Base-by-base conservation (phyloP, 2,888 invertebrate species). In the Oasisia sp. region DNA sequence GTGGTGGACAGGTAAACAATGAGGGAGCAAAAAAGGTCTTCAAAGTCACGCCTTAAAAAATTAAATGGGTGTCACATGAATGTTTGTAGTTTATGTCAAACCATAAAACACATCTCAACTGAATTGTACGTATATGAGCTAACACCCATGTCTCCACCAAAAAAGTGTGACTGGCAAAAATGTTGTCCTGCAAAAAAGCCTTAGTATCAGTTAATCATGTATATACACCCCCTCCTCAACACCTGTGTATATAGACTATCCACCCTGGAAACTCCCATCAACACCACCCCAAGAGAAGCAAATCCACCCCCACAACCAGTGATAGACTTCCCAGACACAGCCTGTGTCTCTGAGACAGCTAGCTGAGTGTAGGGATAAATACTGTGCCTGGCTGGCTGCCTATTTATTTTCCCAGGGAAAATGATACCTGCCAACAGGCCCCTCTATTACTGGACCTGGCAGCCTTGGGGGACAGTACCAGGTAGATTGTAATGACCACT, bases 401-500 rank as follows among this genome's bases (percentile, higher is more conserved):
- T 74, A 74, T 74, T 74, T 74, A 74, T 74, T 74, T 74, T 74
- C 74, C 74, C 19, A n/a, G 74, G 74, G 74, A 74, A 58, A 74
- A 5, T 27, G 74, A 74, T 74, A 74, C 27, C 74, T 74, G 74
- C 74, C 27, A 74, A 3, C 19, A 7, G 19, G 14, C 5, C n/a
- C 74, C n/a, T 74, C 74, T 74, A 27, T 74, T 19, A 74, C n/a
- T 74, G 74, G 74, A 74, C 74, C 74, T 27, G 27, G n/a, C 7
- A 27, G 74, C 74, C 74, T 19, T 8, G n/a, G 74, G 74, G 74
- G 74, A 19, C 27, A 74, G 74, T 74, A 74, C 14, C 27, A 74
- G 74, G 74, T 74, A 74, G 74, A 27, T 74, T 74, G n/a, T 74
- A 74, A 74, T 74, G 74, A 74, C 74, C 74, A 74, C 74, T n/a